Evolutionary conservation across 1,140 invertebrate species (phyloP).

Genomic region (Drosophila mayri): DNA sequence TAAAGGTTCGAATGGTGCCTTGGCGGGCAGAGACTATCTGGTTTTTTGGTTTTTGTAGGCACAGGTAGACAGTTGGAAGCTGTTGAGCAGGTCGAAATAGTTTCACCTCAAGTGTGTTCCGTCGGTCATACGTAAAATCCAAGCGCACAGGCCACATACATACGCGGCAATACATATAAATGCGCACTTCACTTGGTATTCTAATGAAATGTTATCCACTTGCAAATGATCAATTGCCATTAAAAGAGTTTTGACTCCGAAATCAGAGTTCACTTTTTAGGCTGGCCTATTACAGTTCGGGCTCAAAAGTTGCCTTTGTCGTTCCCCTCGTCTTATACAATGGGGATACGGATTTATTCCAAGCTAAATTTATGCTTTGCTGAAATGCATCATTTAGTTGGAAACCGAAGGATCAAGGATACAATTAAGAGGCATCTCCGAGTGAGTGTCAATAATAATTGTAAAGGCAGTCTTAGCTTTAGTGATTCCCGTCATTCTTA

Average conservation of each 20-base stretch:
- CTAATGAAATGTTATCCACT: constrained; percentile 85
- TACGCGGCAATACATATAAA: constrained; percentile 16
- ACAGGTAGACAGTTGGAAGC: constrained; percentile 77
- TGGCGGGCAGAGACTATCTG: constrained; percentile 62
- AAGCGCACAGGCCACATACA: constrained; percentile 19
- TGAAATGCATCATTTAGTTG: background rate
- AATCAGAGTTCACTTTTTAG: constrained; percentile 61
- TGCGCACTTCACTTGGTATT: constrained; percentile 74
- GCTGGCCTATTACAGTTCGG: constrained; percentile 36
- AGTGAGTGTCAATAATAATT: background rate
- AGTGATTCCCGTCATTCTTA: background rate
- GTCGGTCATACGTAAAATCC: constrained; percentile 54
- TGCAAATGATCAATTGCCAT: constrained; percentile 84
- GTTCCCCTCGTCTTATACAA: background rate
- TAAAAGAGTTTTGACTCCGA: constrained; percentile 84
- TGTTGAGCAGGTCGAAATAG: constrained; percentile 83
- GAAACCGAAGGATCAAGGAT: background rate
- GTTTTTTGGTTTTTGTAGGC: constrained; percentile 78
- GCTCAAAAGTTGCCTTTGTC: constrained; percentile 18
- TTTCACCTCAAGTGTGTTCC: constrained; percentile 80
- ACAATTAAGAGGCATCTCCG: background rate
- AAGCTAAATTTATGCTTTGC: too few species aligned
- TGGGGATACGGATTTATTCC: constrained; percentile 1
- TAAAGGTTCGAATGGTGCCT: constrained; percentile 70
- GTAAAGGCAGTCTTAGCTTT: too few species aligned